A percentile compares a stretch with the other conserved stretches of the same genome.
These are phyloP conservation scores for Drosophila paucipuncta DNA, from an alignment of 2,888 invertebrate species.

Conservation along the genomic window DNA sequence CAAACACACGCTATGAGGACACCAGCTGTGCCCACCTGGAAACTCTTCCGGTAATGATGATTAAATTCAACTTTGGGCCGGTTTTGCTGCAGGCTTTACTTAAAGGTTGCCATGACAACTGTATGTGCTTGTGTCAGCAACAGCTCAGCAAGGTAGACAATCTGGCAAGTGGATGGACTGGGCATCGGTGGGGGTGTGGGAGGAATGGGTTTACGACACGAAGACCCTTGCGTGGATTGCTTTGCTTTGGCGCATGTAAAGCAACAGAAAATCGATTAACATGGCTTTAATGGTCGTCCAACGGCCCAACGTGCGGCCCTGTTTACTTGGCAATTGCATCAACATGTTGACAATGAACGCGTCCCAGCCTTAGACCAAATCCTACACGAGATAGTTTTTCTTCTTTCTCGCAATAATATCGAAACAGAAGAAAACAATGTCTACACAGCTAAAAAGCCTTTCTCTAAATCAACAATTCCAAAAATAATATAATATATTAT, in stretches of 20 bases:
- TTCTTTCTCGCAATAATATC: background rate
- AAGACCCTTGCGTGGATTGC: constrained; percentile 6
- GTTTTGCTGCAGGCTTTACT: constrained; percentile 5
- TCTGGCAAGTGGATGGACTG: background rate
- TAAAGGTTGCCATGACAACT: constrained; percentile 4
- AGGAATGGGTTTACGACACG: background rate
- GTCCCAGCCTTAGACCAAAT: background rate
- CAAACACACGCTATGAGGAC: constrained; percentile 6
- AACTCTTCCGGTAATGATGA: constrained; percentile 56
- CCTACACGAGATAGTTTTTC: background rate
- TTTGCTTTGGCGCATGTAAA: constrained; percentile 41
- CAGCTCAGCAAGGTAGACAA: constrained; percentile 31
- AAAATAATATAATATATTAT: background rate
- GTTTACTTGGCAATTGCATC: constrained; percentile 44
- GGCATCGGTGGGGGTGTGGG: background rate
- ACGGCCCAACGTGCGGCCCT: constrained; percentile 16
- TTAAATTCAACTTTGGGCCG: constrained; percentile 65
- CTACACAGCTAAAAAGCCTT: too few species aligned
- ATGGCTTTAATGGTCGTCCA: constrained; percentile 71
- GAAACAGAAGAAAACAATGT: background rate
- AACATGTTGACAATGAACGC: constrained; percentile 50
- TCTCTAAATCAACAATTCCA: background rate
- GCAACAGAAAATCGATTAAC: constrained; percentile 77
- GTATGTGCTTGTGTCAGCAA: constrained; percentile 57
- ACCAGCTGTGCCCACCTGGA: constrained; percentile 29